Percentiles rank a stretch among this genome's conserved stretches.
These are phyloP conservation scores for Cirrhinus molitorella DNA, from an alignment of 2,797 vertebrate genomes.

Conservation along the genomic window DNA sequence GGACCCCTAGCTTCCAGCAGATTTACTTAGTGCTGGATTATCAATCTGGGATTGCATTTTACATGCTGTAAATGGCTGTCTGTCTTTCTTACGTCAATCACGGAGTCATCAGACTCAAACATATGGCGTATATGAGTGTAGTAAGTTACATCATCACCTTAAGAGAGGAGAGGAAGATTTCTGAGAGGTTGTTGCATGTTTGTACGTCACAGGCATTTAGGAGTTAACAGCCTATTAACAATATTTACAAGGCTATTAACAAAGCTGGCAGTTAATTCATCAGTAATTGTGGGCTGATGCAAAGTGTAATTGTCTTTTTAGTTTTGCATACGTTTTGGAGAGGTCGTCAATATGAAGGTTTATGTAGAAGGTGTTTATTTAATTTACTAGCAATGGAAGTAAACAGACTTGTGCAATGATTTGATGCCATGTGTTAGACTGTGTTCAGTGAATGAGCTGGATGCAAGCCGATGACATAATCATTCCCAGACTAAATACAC, in stretches of 20 bases:
- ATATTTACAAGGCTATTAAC: background rate
- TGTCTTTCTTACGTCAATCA: slow-evolving; percentile 15
- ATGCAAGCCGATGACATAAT: slow-evolving; percentile 8
- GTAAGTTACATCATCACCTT: slow-evolving; percentile 21
- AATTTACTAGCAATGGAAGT: background rate
- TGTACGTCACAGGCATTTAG: slow-evolving; percentile 14
- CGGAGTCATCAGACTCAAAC: slow-evolving; percentile 3
- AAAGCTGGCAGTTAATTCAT: background rate
- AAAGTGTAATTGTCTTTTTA: background rate
- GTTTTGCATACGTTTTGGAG: background rate
- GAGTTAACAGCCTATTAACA: background rate
- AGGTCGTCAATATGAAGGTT: background rate
- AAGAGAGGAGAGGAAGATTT: background rate
- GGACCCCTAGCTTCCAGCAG: slow-evolving; percentile 20
- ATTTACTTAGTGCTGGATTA: slow-evolving; percentile 45
- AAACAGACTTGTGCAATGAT: background rate
- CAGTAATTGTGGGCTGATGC: background rate
- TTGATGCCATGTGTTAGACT: slow-evolving; percentile 12
- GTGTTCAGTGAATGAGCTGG: slow-evolving; percentile 2
- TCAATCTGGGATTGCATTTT: slow-evolving; percentile 20
- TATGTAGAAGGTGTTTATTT: background rate
- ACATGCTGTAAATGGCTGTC: background rate
- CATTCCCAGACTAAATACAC: slow-evolving; percentile 16
- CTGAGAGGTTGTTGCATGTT: slow-evolving; percentile 5
- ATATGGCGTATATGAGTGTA: background rate